Percentiles rank a stretch among this genome's conserved stretches.
phyloP scores from a whole-genome alignment of 2,797 vertebrate species.

The Sitta carolinensis region DNA sequence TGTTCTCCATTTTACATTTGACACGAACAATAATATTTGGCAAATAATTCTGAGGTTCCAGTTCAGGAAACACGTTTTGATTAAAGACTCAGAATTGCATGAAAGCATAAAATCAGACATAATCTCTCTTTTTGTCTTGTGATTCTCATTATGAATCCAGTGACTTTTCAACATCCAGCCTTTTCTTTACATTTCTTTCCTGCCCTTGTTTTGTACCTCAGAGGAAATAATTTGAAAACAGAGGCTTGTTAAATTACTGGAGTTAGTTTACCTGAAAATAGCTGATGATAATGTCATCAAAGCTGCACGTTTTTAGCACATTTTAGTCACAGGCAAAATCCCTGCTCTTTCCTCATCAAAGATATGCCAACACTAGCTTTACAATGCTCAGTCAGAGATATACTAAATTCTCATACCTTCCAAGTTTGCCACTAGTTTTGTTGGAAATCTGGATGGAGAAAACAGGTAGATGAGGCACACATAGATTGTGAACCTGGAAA shows the following conservation, averaged over 20 bases:
- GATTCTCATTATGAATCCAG: not conserved
- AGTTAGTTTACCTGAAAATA: conserved; percentile 11
- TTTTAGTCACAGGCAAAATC: not conserved
- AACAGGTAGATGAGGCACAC: not conserved
- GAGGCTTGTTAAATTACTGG: not conserved
- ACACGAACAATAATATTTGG: not conserved
- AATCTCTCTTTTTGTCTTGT: not conserved
- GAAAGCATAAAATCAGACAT: not conserved
- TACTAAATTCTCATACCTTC: not conserved
- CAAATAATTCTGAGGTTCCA: conserved; percentile 15
- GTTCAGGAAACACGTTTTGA: conserved; percentile 7
- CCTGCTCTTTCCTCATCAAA: not conserved
- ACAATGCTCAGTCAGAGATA: not conserved
- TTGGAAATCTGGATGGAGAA: not conserved
- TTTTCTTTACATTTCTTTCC: not conserved
- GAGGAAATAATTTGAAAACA: not conserved
- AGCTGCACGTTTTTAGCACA: rapidly evolving
- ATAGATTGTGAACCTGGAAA: not conserved
- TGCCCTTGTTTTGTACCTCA: not conserved
- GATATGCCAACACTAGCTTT: not conserved
- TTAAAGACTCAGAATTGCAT: not conserved
- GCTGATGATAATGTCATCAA: not conserved
- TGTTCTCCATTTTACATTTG: not conserved
- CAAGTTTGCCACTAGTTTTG: not conserved
- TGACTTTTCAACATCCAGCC: not conserved